phyloP scores from a whole-genome alignment of 2,888 invertebrate genomes.

The Campoplex capitator region DNA sequence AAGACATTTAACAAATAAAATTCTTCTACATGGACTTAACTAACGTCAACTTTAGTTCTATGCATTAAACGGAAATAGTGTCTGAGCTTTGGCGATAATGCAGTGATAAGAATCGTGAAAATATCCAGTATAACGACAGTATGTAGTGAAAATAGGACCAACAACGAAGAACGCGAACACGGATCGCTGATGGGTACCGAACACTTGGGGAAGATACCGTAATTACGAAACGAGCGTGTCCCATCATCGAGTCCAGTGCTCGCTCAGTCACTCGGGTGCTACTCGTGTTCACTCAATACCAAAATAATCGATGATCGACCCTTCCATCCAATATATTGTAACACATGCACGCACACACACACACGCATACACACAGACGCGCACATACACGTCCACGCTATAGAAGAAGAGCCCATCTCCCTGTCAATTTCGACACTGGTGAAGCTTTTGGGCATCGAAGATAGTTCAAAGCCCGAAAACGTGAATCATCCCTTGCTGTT shows the following conservation, averaged over 20 bases:
- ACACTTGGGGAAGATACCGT: constrained; percentile 71
- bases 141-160: constrained; percentile 58
- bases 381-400: background rate
- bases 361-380: constrained; percentile 18
- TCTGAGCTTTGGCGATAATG: constrained; percentile 10
- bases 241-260: constrained; percentile 71
- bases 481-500: constrained; percentile 61
- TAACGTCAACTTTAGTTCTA: background rate
- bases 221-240: constrained; percentile 71
- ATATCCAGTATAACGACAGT: constrained; percentile 13
- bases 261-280: constrained; percentile 60
- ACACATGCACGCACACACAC: constrained; percentile 21
- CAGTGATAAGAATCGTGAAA: constrained; percentile 38
- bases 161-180: constrained; percentile 41
- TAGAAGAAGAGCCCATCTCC: constrained; percentile 55
- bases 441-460: constrained; percentile 63
- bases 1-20: background rate
- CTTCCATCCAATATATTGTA: constrained; percentile 49
- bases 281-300: constrained; percentile 68
- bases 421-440: constrained; percentile 64
- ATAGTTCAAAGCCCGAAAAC: constrained; percentile 67
- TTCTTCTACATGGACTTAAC: background rate
- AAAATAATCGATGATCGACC: constrained; percentile 71
- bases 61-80: constrained; percentile 21
- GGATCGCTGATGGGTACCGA: constrained; percentile 56